Evolutionary conservation across 2,888 invertebrate genomes (phyloP), one percentile per base, ranked within the genome.

Genomic region (Epinotia brunnichana): DNA sequence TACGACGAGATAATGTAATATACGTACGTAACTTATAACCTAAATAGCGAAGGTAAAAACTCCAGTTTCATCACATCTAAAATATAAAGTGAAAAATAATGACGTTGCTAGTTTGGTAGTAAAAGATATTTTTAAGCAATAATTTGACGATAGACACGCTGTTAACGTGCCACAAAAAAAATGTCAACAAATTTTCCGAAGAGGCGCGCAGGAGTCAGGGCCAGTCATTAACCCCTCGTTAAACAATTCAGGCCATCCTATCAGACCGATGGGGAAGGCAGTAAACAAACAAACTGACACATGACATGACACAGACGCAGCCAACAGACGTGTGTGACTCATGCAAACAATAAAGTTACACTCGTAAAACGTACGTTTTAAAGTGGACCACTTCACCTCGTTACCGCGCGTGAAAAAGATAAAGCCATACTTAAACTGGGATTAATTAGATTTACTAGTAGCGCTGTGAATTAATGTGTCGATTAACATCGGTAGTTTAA

Each of bases 171-270:
- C 66, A 76, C 75, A 68, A 81, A 78, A 79, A 85, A 82, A 78
- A 78, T 83, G 85, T 83, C 84, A 85, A 86, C 80, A 86, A 84
- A 84, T 82, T 86, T 82, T 84, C 83, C 79, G 81, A 74, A 81
- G 84, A 81, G 74, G 73, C 76, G 79, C 77, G 76, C 77, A 79
- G 82, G 82, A 88, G 89, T 88, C 90, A 88, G 85, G 87, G 89
- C 78, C 90, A 89, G 87, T 85, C 89, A 81, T 89, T 89, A 88
- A 90, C 90, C 89, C 85, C 82, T 75, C 77, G 83, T 83, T 79
- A 83, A 87, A 89, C 88, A 88, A 89, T 88, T 86, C 85, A 87
- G 88, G 87, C 79, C 88, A 87, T 84, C 85, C 86, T 86, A 87
- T 88, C 86, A 80, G 79, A 80, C 76, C 80, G 82, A 84, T 82